A percentile compares a stretch with the other conserved stretches of the same genome.
phyloP scores from a whole-genome alignment of 2,888 invertebrate species.

The Lithophane socia region DNA sequence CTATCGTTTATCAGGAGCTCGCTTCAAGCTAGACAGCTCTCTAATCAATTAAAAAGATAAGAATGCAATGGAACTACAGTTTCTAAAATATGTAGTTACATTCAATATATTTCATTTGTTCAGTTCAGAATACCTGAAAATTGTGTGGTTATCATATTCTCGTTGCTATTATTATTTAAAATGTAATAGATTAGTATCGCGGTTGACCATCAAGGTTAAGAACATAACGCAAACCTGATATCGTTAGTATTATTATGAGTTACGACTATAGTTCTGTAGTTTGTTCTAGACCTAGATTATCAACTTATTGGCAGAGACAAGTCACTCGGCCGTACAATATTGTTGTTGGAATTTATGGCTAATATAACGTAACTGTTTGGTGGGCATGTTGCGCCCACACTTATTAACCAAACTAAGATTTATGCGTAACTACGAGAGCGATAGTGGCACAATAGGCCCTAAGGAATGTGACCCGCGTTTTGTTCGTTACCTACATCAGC shows the following conservation, averaged over 20 bases:
- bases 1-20: slow-evolving; percentile 41
- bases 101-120: too few species aligned
- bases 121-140: too few species aligned
- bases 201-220: slow-evolving; percentile 52
- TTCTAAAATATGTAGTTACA: too few species aligned
- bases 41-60: slow-evolving; percentile 29
- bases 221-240: slow-evolving; percentile 47
- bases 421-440: slow-evolving; percentile 83
- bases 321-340: slow-evolving; percentile 53
- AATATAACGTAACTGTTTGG: slow-evolving; percentile 80
- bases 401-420: slow-evolving; percentile 88
- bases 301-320: slow-evolving; percentile 42
- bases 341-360: slow-evolving; percentile 74
- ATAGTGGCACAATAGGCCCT: slow-evolving; percentile 86
- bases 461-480: slow-evolving; percentile 86
- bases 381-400: slow-evolving; percentile 86
- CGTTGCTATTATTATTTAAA: slow-evolving; percentile 21
- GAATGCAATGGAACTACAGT: slow-evolving; percentile 2
- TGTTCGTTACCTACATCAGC: slow-evolving; percentile 70
- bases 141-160: not conserved
- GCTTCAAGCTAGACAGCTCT: slow-evolving; percentile 1
- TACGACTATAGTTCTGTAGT: slow-evolving; percentile 13
- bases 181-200: slow-evolving; percentile 8
- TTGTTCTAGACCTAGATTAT: slow-evolving; percentile 45
- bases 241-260: slow-evolving; percentile 31